Conservation (phyloP, 2,888 invertebrate genomes). For the Luperina nickerlii region DNA sequence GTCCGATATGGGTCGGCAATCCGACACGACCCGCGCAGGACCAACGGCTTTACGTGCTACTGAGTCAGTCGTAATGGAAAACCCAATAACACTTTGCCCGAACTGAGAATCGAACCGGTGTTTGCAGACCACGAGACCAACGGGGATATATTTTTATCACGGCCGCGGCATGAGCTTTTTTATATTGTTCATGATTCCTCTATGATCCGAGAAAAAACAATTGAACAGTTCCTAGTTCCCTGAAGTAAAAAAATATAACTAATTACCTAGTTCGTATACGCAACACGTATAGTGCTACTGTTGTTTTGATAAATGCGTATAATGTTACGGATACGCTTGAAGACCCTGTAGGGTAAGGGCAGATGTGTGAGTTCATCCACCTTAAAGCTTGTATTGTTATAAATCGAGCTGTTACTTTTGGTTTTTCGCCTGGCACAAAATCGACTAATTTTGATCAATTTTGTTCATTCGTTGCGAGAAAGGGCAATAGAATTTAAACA, state of each 20-base stretch:
- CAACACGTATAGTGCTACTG: conserved; percentile 7
- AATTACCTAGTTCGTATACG: conserved; percentile 7
- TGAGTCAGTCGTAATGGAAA: neutral
- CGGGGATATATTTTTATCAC: neutral
- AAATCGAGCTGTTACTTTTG: neutral
- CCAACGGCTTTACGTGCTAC: neutral
- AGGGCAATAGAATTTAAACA: too few relatives aligned
- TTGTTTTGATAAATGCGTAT: conserved; percentile 43
- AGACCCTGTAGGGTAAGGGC: conserved; percentile 21
- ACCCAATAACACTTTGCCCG: neutral
- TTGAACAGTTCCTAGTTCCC: neutral
- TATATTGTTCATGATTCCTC: too few relatives aligned
- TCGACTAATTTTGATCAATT: too few relatives aligned
- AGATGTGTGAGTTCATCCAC: conserved; percentile 32
- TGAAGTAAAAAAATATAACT: conserved; percentile 18
- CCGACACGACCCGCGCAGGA: neutral
- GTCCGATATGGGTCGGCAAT: neutral
- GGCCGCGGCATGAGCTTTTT: neutral
- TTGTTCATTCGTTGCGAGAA: too few relatives aligned
- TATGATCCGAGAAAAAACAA: neutral
- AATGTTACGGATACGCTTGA: conserved; percentile 45
- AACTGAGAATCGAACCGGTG: neutral
- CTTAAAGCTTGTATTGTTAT: conserved; percentile 5
- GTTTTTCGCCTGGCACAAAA: too few relatives aligned
- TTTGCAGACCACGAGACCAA: too few relatives aligned